Base-by-base conservation (phyloP, 2,888 invertebrate species). In the Platycnemis pennipes region DNA sequence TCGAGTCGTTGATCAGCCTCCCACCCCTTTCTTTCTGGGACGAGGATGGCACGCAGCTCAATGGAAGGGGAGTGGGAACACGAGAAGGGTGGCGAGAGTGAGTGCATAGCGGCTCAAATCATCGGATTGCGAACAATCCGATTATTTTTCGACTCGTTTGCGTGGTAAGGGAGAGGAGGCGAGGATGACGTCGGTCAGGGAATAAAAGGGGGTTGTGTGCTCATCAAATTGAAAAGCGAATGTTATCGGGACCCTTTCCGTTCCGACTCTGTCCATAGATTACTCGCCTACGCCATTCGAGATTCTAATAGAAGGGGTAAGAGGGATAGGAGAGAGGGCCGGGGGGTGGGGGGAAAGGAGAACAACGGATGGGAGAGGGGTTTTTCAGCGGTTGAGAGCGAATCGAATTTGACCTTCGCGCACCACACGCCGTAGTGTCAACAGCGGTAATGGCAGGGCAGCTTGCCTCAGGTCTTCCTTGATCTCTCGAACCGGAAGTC, bases 141-240 rank as follows among this genome's bases (percentile, higher is more conserved):
- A 77, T 77, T 77, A 37, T 77, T 77, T 77, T 37, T 77, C 77
- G 77, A 77, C 77, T 37, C 77, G 77, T 77, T 77, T 77, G 77
- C 77, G 26, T n/a, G 77, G 37, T 2, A 8, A 13, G 77, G n/a
- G 31, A 77, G 77, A 37, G 37, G 26, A 11, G 37, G 77, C 0
- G 77, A 19, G 37, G 77, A 77, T 37, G 77, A 3, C 11, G 77
- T 77, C 37, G 77, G 49, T 16, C 5, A 31, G 69, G 13, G n/a
- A n/a, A n/a, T 4, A 69, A n/a, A 69, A 13, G 11, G 5, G 31
- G 69, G 7, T 31, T 31, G n/a, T 7, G 37, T 5, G 77, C 26
- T 31, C 26, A 16, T 31, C 7, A 77, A 77, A 77, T 77, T 77
- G 77, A 77, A 77, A 77, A 77, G 77, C 31, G 77, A 77, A 77